Base-by-base conservation (phyloP, 2,113 vertebrate genomes). In the Lucifuga dentata region DNA sequence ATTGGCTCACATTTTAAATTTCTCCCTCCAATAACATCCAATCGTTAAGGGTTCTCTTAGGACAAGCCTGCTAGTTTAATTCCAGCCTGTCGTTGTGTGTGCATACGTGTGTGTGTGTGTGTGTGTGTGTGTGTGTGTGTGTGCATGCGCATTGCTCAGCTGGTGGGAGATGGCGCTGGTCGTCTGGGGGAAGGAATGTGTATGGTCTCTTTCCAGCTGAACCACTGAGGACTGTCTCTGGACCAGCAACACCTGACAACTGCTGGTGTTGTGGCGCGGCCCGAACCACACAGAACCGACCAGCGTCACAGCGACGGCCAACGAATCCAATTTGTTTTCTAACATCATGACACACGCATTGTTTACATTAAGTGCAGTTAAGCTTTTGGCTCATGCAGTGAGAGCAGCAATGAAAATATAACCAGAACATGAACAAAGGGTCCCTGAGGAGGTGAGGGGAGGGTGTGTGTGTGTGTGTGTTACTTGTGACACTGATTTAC, bases 161-260 rank as follows among this genome's bases (percentile, higher is more conserved):
- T 85, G 77, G 77, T 68, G 71, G 77, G 64, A 87, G 76, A 91
- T 86, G 85, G 87, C 68, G 87, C 90, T 84, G 76, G 89, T 60
- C 75, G 83, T 86, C 76, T 83, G 85, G 89, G 78, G 88, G 87
- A 89, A 91, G 90, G 90, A 94, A 83, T 90, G 92, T 81, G 80
- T 88, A 87, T 88, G 91, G 88, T 87, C 77, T 91, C 89, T 90
- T 87, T 90, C 78, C 53, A 71, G 77, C 71, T 68, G 71, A 86
- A 84, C 76, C 61, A 2, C 73, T 74, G 69, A 73, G 80, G 62
- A 72, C 83, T 20, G 33, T 41, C 62, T 85, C 76, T 85, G 78
- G 56, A 70, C 59, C 51, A 3, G 59, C 44, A 72, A 79, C 83
- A 88, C 83, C 87, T 86, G 86, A 81, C 68, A 49, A 46, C 45